Base-by-base conservation (phyloP, 2,888 invertebrate genomes). In the Cryptus armator region DNA sequence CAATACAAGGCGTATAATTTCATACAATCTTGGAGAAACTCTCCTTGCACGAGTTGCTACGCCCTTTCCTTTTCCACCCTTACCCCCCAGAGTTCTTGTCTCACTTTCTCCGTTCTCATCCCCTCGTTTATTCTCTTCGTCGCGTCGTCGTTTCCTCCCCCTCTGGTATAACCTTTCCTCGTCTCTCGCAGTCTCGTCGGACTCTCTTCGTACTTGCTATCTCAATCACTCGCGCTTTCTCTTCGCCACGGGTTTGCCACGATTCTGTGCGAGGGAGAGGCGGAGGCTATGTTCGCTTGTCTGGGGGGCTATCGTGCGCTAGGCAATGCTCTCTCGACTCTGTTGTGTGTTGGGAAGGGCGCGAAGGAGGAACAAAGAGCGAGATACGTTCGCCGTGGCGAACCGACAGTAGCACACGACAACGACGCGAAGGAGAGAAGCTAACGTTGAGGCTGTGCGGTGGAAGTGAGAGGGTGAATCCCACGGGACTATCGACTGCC, bases 401-500 rank as follows among this genome's bases (percentile, higher is more conserved):
- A 67, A 80, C 46, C 82, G 59, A 68, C 44, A 72, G 78, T 64
- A 84, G 82, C 67, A 64, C 56, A 78, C 72, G 79, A 79, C 68
- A 77, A 29, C 59, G 59, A 72, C 70, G 84, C 51, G 51, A 70
- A 85, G 78, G 81, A 59, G 56, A 32, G 71, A 79, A 37, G 37
- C 24, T 43, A 62, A 44, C 46, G n/a, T 37, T 32, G 67, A 70
- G 66, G 64, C 78, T 70, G 64, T 77, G 71, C 64, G 24, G 78
- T 56, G 43, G 77, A 79, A 91, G 89, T 86, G 92, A 91, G 91
- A 91, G 82, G 87, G 89, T 81, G 91, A 90, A 92, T 93, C 93
- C 93, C 93, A 89, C 90, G 93, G 93, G 93, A 93, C 93, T 93
- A 93, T 93, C 93, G 93, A 93, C 93, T 93, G 91, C 91, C 90